phyloP scores from a whole-genome alignment of 2,797 vertebrate species.

The Melanotaenia nigrans region DNA sequence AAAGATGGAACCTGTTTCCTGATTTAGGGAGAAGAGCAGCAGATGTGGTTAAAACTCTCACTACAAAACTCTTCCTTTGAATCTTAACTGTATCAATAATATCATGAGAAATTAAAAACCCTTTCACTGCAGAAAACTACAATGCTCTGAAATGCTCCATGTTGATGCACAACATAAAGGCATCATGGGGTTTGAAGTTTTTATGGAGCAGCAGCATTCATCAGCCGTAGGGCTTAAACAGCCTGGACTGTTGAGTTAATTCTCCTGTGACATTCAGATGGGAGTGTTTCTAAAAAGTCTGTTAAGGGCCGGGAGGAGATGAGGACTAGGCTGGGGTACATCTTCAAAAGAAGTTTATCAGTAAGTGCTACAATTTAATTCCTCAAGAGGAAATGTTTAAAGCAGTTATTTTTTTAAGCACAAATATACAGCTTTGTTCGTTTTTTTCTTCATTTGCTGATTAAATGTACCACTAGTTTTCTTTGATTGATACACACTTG shows the following conservation, averaged over 20 bases:
- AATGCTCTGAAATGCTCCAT: conserved; percentile 61
- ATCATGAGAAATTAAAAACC: conserved; percentile 23
- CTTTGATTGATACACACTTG: conserved; percentile 33
- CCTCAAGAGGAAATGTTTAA: conserved; percentile 67
- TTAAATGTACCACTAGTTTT: conserved; percentile 40
- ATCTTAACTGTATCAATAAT: conserved; percentile 5
- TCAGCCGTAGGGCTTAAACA: conserved; percentile 68
- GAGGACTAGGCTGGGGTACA: conserved; percentile 42
- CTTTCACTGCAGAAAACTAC: conserved; percentile 56
- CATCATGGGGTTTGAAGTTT: conserved; percentile 70
- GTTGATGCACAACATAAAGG: conserved; percentile 62
- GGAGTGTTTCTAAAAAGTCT: conserved; percentile 69
- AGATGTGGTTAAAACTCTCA: conserved; percentile 57
- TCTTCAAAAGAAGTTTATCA: conserved; percentile 74
- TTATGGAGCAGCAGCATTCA: conserved; percentile 58
- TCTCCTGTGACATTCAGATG: conserved; percentile 65
- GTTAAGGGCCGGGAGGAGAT: conserved; percentile 42
- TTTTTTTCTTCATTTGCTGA: conserved; percentile 19
- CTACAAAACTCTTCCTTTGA: conserved; percentile 7
- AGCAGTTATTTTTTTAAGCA: conserved; percentile 59
- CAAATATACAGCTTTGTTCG: conserved; percentile 49
- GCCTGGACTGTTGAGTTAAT: conserved; percentile 66
- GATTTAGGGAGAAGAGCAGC: conserved; percentile 73
- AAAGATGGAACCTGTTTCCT: conserved; percentile 96
- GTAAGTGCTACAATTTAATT: conserved; percentile 66